These are phyloP conservation scores for Anabas testudineus DNA, from an alignment of 2,797 vertebrate species.

Conservation along the genomic window DNA sequence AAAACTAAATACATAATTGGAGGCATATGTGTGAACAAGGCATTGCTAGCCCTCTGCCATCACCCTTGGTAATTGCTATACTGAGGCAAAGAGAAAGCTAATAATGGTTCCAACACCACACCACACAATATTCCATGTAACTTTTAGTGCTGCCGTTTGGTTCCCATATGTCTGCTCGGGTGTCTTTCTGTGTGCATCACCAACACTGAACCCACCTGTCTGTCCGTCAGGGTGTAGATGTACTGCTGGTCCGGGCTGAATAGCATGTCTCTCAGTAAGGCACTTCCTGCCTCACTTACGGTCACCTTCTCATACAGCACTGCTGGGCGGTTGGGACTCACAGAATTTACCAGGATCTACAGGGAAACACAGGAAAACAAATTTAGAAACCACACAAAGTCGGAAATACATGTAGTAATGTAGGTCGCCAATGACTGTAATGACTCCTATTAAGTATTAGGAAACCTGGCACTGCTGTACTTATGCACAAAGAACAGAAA, in stretches of 20 bases:
- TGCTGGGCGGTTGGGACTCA: slow-evolving; percentile 77
- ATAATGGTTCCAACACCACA: slow-evolving; percentile 31
- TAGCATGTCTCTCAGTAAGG: slow-evolving; percentile 92
- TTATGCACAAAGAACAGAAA: neutral
- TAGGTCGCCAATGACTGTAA: neutral
- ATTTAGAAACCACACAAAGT: slow-evolving; percentile 2
- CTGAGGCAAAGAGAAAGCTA: slow-evolving; percentile 18
- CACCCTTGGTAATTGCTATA: slow-evolving; percentile 14
- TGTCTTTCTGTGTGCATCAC: neutral
- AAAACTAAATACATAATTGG: slow-evolving; percentile 25
- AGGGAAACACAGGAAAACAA: slow-evolving; percentile 27
- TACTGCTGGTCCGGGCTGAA: slow-evolving; percentile 93
- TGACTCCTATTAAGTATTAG: neutral
- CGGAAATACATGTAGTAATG: neutral
- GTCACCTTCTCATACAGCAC: slow-evolving; percentile 94
- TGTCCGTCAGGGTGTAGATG: slow-evolving; percentile 94
- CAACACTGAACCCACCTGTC: slow-evolving; percentile 85
- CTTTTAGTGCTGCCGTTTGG: neutral
- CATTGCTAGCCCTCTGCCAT: slow-evolving; percentile 13
- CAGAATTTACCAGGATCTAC: slow-evolving; percentile 93
- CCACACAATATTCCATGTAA: slow-evolving; percentile 16
- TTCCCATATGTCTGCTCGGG: neutral
- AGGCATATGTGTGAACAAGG: slow-evolving; percentile 25
- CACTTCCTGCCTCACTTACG: slow-evolving; percentile 88
- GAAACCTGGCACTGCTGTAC: neutral